Conservation (phyloP, 1,140 invertebrate species). For the Maconellicoccus hirsutus region DNA sequence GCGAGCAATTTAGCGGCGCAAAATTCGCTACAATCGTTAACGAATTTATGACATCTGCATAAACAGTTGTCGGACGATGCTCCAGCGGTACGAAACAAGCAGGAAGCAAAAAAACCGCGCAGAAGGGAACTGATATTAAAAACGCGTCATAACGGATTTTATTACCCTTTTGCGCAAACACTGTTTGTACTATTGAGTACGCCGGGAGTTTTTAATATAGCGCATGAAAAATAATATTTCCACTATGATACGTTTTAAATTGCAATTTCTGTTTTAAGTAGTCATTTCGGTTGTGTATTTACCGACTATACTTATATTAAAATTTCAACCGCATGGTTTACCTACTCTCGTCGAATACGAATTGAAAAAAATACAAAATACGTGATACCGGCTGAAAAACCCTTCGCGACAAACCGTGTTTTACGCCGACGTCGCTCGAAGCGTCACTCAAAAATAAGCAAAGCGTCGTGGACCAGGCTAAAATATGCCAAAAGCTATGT, state of each 20-base stretch:
- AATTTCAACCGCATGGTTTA: background rate
- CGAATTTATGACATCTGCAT: slow-evolving; percentile 18
- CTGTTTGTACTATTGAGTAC: background rate
- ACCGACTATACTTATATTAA: background rate
- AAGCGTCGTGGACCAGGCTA: too few relatives aligned
- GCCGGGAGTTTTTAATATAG: slow-evolving; percentile 13
- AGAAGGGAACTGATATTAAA: background rate
- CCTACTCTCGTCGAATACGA: too few relatives aligned
- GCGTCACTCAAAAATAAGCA: too few relatives aligned
- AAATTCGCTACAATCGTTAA: background rate
- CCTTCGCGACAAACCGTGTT: too few relatives aligned
- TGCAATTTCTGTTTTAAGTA: background rate
- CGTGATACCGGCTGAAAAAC: too few relatives aligned
- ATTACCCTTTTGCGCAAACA: background rate
- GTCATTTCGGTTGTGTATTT: background rate
- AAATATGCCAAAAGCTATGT: too few relatives aligned
- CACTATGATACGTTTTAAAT: slow-evolving; percentile 16
- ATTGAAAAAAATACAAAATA: too few relatives aligned
- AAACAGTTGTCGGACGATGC: background rate
- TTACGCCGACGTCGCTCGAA: too few relatives aligned
- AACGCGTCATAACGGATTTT: slow-evolving; percentile 22
- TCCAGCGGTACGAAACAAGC: background rate
- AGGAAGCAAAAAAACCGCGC: background rate
- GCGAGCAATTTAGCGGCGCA: too few relatives aligned
- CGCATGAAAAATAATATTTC: slow-evolving; percentile 11